phyloP scores from a whole-genome alignment of 2,888 invertebrate genomes.

The Nyleta sp. region DNA sequence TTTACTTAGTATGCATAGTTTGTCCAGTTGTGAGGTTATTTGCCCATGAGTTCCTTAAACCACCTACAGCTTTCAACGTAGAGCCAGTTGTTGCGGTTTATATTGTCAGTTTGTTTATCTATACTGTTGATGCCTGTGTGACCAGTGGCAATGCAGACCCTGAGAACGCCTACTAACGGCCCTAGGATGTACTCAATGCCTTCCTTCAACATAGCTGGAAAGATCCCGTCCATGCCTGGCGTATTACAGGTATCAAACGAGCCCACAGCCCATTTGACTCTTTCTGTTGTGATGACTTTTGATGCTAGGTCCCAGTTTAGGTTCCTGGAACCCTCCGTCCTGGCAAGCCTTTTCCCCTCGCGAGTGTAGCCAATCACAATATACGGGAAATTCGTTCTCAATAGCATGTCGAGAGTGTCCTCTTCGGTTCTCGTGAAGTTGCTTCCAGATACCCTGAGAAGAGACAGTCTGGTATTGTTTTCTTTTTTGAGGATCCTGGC shows the following conservation, averaged over 20 bases:
- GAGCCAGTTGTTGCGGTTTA: no score
- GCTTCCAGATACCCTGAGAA: no score
- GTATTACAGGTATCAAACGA: not conserved
- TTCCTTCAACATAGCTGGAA: not conserved
- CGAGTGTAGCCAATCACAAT: not conserved
- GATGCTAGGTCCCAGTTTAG: not conserved
- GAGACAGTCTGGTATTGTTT: no score
- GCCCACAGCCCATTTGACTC: not conserved
- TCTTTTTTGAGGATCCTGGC: no score
- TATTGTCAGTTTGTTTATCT: no score
- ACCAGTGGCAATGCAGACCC: not conserved
- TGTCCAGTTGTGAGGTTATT: no score
- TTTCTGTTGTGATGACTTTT: not conserved
- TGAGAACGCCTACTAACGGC: not conserved
- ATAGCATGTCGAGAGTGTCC: constrained; percentile 31
- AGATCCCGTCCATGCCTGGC: not conserved
- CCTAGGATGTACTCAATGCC: not conserved
- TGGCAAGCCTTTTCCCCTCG: not conserved
- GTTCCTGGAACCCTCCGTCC: not conserved
- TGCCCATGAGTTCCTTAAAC: no score
- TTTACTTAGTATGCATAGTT: no score
- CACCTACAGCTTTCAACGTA: no score
- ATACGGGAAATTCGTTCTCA: constrained; percentile 11
- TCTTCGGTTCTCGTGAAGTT: constrained; percentile 13
- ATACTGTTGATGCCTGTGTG: no score